A percentile compares a stretch with the other conserved stretches of the same genome.
Evolutionary conservation across 1,140 invertebrate species (phyloP).

Genomic region (Drosophila bocqueti): DNA sequence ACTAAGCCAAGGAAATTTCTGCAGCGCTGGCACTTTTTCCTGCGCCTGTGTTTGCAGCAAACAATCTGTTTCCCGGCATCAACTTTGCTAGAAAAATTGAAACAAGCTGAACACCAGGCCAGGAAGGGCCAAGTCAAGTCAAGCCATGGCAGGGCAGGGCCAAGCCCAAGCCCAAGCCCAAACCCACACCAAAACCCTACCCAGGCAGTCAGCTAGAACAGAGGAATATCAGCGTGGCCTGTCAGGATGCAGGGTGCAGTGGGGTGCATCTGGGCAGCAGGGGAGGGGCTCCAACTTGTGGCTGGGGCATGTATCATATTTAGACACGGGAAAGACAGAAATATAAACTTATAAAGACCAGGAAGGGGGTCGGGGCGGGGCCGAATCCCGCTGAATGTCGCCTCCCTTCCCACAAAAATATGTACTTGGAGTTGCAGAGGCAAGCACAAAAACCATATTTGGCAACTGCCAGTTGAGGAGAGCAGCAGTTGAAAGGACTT

Average conservation of each 20-base stretch:
- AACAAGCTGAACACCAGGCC: conserved; percentile 59
- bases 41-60: conserved; percentile 59
- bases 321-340: conserved; percentile 73
- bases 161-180: too few relatives aligned
- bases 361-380: background rate
- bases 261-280: too few relatives aligned
- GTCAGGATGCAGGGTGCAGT: conserved; percentile 32
- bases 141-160: background rate
- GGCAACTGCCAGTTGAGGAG: conserved; percentile 62
- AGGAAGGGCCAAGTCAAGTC: conserved; percentile 1
- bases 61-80: conserved; percentile 76
- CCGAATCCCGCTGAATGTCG: background rate
- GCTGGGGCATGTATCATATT: conserved; percentile 73
- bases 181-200: background rate
- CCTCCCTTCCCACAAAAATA: background rate
- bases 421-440: conserved; percentile 35
- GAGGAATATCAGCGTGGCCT: conserved; percentile 46
- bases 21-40: conserved; percentile 68
- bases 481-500: conserved; percentile 78
- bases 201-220: conserved; percentile 63
- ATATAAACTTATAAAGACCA: conserved; percentile 79
- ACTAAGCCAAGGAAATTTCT: conserved; percentile 73
- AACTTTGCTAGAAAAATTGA: conserved; percentile 73
- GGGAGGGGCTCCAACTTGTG: conserved; percentile 18
- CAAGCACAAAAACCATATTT: conserved; percentile 64